These are phyloP conservation scores for Junonia oenone DNA, from an alignment of 2,888 invertebrate species.

Conservation along the genomic window DNA sequence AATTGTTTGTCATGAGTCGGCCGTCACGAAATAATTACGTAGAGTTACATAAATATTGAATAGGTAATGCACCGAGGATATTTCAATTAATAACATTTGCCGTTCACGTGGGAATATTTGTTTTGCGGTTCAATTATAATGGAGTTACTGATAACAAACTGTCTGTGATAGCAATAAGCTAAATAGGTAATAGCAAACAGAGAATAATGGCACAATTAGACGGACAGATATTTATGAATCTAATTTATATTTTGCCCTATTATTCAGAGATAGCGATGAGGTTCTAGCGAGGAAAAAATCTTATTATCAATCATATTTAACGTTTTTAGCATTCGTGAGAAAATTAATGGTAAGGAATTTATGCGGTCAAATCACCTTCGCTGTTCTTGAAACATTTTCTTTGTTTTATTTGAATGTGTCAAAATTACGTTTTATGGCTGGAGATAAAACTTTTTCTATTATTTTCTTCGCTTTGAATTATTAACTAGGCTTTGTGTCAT, in stretches of 20 bases:
- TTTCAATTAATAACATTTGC: slow-evolving; percentile 45
- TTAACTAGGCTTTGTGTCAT: not conserved
- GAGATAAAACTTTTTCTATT: not conserved
- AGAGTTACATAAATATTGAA: slow-evolving; percentile 41
- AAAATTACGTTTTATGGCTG: not conserved
- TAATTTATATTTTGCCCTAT: slow-evolving; percentile 26
- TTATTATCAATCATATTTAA: slow-evolving; percentile 22
- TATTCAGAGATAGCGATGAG: slow-evolving; percentile 25
- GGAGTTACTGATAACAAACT: slow-evolving; percentile 29
- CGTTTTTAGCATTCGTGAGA: slow-evolving; percentile 10
- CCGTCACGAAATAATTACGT: slow-evolving; percentile 43
- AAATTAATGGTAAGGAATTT: slow-evolving; percentile 18
- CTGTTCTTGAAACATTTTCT: not conserved
- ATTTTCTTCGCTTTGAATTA: not conserved
- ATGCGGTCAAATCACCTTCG: slow-evolving; percentile 1
- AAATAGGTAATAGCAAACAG: slow-evolving; percentile 27
- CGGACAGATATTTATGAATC: slow-evolving; percentile 27
- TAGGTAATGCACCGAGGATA: slow-evolving; percentile 35
- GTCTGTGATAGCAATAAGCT: slow-evolving; percentile 27
- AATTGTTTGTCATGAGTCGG: slow-evolving; percentile 37
- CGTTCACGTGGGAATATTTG: slow-evolving; percentile 34
- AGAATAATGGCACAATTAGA: slow-evolving; percentile 27
- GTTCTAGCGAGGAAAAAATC: slow-evolving; percentile 16
- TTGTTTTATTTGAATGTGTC: not conserved
- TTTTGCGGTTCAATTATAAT: slow-evolving; percentile 33